phyloP scores from a whole-genome alignment of 2,113 vertebrate species.

The Myotis brandtii region DNA sequence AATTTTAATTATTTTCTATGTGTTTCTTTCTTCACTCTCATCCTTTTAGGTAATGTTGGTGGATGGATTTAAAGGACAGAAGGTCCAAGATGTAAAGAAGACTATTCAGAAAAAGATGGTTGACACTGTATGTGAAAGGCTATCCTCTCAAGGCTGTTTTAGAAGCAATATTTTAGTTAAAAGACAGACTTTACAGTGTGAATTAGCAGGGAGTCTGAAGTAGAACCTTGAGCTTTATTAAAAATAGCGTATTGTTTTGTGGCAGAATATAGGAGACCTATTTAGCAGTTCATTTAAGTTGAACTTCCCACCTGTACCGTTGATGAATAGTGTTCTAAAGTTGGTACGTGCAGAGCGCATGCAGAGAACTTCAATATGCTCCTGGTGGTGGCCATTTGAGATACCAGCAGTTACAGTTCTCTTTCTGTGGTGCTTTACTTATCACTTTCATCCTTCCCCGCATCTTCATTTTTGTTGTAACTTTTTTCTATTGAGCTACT shows the following conservation, averaged over 20 bases:
- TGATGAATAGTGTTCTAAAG: background rate
- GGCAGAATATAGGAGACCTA: background rate
- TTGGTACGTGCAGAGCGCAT: background rate
- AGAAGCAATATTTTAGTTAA: background rate
- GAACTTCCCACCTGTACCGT: background rate
- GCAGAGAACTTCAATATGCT: background rate
- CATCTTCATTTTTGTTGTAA: background rate
- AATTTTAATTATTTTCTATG: conserved; percentile 37
- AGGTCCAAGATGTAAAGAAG: conserved; percentile 97
- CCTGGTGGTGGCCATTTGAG: background rate
- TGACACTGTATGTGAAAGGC: conserved; percentile 87
- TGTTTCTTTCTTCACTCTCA: background rate
- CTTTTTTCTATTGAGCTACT: background rate
- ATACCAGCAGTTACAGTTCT: background rate
- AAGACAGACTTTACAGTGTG: background rate
- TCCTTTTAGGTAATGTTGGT: conserved; percentile 94
- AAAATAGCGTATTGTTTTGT: background rate
- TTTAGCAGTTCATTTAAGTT: background rate
- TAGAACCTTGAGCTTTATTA: background rate
- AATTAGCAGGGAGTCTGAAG: background rate
- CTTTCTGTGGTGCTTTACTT: background rate
- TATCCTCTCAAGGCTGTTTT: background rate
- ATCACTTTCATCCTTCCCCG: background rate
- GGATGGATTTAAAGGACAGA: conserved; percentile 94
- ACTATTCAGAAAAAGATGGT: conserved; percentile 95